Evolutionary conservation across 1,140 invertebrate species (phyloP), one percentile per base, ranked within the genome.

Genomic region (Caenorhabditis tropicalis): DNA sequence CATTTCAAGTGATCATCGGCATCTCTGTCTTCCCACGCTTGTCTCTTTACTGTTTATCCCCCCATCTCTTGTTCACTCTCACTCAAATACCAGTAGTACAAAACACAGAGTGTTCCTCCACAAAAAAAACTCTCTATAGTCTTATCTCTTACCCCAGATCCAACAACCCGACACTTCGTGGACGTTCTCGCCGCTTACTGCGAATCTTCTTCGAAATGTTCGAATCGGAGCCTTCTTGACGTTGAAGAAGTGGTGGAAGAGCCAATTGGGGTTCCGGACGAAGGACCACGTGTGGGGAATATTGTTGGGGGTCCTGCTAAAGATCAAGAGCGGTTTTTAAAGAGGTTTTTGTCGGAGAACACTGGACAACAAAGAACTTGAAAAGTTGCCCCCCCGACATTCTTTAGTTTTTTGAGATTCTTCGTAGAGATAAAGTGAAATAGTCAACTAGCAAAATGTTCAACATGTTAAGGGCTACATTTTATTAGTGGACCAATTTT

Each of bases 201-300:
- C 82, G 56, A 9, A 82, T 82, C 60, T 82, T 82, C 58, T 82
- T 82, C 56, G 56, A 82, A 43, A 82, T 82, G 43, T 60, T 65
- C 36, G 82, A 82, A 33, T 82, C 82, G 21, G 82, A 82, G 36
- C 82, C 56, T 46, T 82, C 82, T 56, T 82, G 65, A 74, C 82
- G 56, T 58, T 43, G 29, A 82, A 82, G 49, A 82, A 46, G 82
- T 21, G 60, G 56, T 70, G 82, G 82, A 33, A 70, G 56, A 19
- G 82, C 82, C 12, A 82, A 51, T 49, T 60, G 82, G 36, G 82
- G 82, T 51, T 82, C 56, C 58, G 82, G 82, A 49, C 82, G 82
- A 65, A 82, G 82, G 27, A 82, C 29, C 10, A 74, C 65, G 36
- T 74, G 65, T 7, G 65, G 65, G 1, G 65, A n/a, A 9, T 27